These are phyloP conservation scores for Spodoptera picta DNA, from an alignment of 2,888 invertebrate species.

Conservation along the genomic window DNA sequence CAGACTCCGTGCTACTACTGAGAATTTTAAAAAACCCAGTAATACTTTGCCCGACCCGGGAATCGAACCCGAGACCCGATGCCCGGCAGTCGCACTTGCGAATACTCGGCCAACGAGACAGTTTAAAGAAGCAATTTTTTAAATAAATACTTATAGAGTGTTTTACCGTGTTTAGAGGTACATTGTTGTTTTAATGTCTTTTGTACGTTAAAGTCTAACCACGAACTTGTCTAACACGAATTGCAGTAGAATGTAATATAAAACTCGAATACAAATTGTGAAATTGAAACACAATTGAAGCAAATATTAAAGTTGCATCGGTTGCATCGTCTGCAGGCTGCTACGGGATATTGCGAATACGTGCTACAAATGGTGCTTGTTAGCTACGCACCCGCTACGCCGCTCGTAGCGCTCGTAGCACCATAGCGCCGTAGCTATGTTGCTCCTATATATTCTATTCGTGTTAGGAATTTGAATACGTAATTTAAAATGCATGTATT, in stretches of 20 bases:
- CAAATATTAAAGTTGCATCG: slow-evolving; percentile 54
- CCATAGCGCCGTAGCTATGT: slow-evolving; percentile 12
- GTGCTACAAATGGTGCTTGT: slow-evolving; percentile 56
- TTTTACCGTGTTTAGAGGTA: no score
- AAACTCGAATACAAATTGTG: slow-evolving; percentile 44
- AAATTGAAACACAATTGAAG: slow-evolving; percentile 58
- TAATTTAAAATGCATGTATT: slow-evolving; percentile 45
- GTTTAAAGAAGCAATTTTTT: no score
- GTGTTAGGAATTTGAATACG: slow-evolving; percentile 46
- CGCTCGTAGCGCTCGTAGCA: slow-evolving; percentile 26
- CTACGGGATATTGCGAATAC: slow-evolving; percentile 59
- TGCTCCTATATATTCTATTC: slow-evolving; percentile 25
- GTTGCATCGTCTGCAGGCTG: slow-evolving; percentile 49
- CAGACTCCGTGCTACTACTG: no score
- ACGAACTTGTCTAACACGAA: background rate
- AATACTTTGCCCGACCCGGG: no score
- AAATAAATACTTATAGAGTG: no score
- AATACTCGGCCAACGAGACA: no score
- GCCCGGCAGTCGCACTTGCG: no score
- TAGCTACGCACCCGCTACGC: slow-evolving; percentile 54
- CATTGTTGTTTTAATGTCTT: no score
- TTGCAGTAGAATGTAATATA: slow-evolving; percentile 30
- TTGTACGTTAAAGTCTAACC: slow-evolving; percentile 5
- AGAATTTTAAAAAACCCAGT: no score
- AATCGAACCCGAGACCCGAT: no score